Base-by-base conservation (phyloP, 1,140 invertebrate species). In the Drosophila tani region DNA sequence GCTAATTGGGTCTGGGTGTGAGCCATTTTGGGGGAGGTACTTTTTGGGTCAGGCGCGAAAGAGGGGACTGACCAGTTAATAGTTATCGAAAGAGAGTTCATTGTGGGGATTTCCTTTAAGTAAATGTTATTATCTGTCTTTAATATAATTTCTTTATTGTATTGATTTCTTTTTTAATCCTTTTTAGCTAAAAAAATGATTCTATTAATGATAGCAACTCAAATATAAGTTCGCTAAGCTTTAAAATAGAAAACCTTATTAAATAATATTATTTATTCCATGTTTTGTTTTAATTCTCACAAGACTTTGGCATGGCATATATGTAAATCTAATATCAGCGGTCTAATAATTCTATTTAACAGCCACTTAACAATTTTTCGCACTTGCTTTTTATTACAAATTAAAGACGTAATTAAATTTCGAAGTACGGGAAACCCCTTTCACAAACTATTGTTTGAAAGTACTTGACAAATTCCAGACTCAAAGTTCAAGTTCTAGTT, bases 391-490 rank as follows among this genome's bases (percentile, higher is more conserved):
- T 21, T 3, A 38, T 55, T 8, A 9, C 17, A 21, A 38, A 9
- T 55, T 38, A 38, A 55, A 19, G 29, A 51, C 59, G 49, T 38
- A 55, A 21, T 62, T 17, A 46, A 29, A 57, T 21, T 3, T 12
- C 14, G 21, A 46, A 53, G 21, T 12, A 15, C n/a, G 21, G 43
- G 32, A 38, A 51, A 50, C 53, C 21, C 58, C 47, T 51, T 45
- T 15, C 9, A 12, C 58, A 59, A 69, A 64, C 3, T 21, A 0
- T 24, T 24, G 21, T 24, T 24, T 24, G 21, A 24, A 24, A 3
- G 0, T 24, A 43, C n/a, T 46, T 40, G 60, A 80, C 66, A 46
- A 57, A 41, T 24, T 38, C 17, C 69, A 24, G 21, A 4, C 21
- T 3, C 21, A 2, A 24, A 24, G 21, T 24, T 24, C 3, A 58